Evolutionary conservation across 2,888 invertebrate species (phyloP), one percentile per base, ranked within the genome.

Genomic region (Zelleria hepariella): DNA sequence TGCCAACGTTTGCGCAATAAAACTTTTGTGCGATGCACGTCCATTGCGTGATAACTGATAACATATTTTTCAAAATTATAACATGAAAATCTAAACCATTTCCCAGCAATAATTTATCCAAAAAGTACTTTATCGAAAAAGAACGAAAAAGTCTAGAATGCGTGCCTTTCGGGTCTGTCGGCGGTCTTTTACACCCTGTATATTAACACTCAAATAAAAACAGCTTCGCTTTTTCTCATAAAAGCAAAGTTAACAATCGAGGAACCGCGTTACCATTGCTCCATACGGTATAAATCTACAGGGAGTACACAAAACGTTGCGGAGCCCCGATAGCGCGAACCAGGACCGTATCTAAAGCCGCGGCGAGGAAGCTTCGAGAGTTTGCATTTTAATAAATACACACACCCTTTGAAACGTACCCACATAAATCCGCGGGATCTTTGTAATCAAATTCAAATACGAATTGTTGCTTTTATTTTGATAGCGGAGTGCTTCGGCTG

Each of bases 361-460:
- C 65, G 68, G 71, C 69, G 79, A 80, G 75, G 80, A 77, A 82
- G 48, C 20, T 23, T 23, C 25, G 79, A 79, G 84, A 88, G 88
- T 88, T 88, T 83, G 88, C 88, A 88, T 88, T 88, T 88, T 88
- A 88, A 88, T 88, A 88, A 88, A 88, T 88, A 88, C 80, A 87
- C 88, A 88, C 88, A 88, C 88, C 87, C 88, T 86, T 88, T 86
- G 77, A 78, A 84, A 77, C 81, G 76, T 75, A 76, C 80, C 86
- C 77, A 78, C 78, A 84, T 87, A 86, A 88, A 87, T 88, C 80
- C 76, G 66, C 63, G 70, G 82, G 81, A 86, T 85, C 86, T 87
- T 82, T 86, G 82, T 88, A 88, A 87, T 86, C 87, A 85, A 88
- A 88, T 82, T 78, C 79, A 85, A 85, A 86, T 79, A 82, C 77